Evolutionary conservation across 2,797 vertebrate species (phyloP), one percentile per base, ranked within the genome.

Genomic region (Cottoperca gobio): DNA sequence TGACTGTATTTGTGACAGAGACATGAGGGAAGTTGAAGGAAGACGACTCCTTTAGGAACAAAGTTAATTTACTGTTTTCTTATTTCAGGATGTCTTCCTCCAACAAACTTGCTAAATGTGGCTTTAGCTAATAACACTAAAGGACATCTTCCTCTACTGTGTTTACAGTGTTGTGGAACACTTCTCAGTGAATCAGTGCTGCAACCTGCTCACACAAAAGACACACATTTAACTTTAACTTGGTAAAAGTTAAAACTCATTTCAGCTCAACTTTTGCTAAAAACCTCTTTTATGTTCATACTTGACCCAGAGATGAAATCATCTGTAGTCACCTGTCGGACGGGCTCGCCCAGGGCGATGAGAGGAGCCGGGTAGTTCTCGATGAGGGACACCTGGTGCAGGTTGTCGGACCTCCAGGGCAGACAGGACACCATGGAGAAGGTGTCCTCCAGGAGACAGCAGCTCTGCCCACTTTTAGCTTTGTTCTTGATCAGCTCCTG

Each of bases 401-500:
- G 92, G 88, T 99, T 97, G 86, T 99, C 96, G 0, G 98, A 96
- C 11, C 97, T 95, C 76, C 95, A 96, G 0, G 95, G 95, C 28
- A 99, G 93, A 2, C 97, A 97, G 0, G 97, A 97, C 58, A 99
- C 96, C 21, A 97, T 64, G 0, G 97, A 95, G 2, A 98, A 99
- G 26, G 97, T 96, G 26, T 99, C 97, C 72, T 99, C 97, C 62
- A 99, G 81, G 42, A 99, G 78, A 0, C 91, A 95, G 31, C 98
- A 99, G 86, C 95, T 98, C 83, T 97, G 97, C 7, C 95, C 92
- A 3, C 94, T 96, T 57, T 95, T 96, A 1, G 97, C 97, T 91
- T 99, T 99, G 89, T 98, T 99, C 67, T 96, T 94, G 85, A 99
- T 99, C 66, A 99, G 78, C 79, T 99, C 98, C 98, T 99, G 58